Conservation (phyloP, 2,113 vertebrate genomes). For the Prinia subflava region DNA sequence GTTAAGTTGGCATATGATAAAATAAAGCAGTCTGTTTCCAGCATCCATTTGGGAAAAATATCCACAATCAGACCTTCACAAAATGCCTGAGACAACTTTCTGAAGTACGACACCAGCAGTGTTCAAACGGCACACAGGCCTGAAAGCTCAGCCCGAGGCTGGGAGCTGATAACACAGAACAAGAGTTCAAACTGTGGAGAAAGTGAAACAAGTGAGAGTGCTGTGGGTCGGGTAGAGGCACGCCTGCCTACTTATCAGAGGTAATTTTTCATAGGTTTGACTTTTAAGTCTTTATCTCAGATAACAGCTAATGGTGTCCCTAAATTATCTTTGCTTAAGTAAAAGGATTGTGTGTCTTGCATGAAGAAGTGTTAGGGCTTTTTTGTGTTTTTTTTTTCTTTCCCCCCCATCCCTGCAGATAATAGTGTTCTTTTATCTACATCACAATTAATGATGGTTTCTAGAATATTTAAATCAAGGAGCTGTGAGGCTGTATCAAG, state of each 20-base stretch:
- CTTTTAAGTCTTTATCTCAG: neutral
- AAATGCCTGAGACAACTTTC: conserved; percentile 18
- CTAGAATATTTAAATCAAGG: neutral
- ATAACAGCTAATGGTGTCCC: neutral
- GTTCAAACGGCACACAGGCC: neutral
- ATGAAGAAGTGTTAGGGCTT: neutral
- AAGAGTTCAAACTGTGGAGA: neutral
- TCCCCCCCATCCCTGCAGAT: accelerated
- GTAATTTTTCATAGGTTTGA: neutral
- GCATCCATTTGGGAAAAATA: conserved; percentile 3
- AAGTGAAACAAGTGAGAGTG: neutral
- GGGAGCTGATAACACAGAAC: neutral
- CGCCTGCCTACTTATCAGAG: neutral
- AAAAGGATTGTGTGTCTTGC: neutral
- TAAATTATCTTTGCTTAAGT: neutral
- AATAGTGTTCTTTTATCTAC: neutral
- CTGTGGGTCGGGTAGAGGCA: neutral
- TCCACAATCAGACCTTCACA: neutral
- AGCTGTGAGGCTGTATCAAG: neutral
- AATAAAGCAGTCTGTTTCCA: neutral
- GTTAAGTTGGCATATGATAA: neutral
- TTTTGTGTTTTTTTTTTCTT: neutral
- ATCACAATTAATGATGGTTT: neutral
- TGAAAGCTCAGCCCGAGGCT: conserved; percentile 5
- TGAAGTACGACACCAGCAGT: neutral